Percentiles rank a stretch among this genome's conserved stretches.
These are phyloP conservation scores for Orientallactaga sibirica DNA, from an alignment of 2,797 vertebrate genomes.

Conservation along the genomic window DNA sequence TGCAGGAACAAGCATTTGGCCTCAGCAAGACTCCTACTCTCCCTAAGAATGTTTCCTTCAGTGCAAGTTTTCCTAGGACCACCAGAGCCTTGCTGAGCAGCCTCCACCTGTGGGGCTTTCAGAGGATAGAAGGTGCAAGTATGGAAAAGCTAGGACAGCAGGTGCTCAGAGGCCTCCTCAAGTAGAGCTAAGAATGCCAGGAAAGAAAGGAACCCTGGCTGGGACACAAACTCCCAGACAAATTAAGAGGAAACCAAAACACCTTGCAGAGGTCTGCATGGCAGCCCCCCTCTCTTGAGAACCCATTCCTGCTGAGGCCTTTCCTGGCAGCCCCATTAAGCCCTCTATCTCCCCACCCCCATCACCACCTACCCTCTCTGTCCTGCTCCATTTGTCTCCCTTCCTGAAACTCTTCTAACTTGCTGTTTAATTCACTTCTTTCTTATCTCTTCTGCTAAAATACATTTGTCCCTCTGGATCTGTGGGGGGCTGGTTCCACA, in stretches of 20 bases:
- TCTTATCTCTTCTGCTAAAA: not conserved
- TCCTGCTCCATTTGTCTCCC: not conserved
- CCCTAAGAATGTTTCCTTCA: not conserved
- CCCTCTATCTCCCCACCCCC: accelerated
- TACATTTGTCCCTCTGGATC: not conserved
- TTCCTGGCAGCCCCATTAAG: no score
- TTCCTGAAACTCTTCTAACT: not conserved
- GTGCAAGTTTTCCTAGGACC: not conserved
- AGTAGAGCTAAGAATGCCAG: not conserved
- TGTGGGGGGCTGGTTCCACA: not conserved
- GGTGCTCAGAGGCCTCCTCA: not conserved
- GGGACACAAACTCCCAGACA: not conserved
- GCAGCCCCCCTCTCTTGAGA: not conserved
- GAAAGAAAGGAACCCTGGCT: not conserved
- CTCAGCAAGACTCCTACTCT: no score
- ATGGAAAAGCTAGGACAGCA: not conserved
- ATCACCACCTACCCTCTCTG: not conserved
- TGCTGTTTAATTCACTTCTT: not conserved
- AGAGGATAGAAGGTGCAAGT: not conserved
- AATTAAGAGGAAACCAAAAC: not conserved
- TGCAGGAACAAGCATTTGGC: conserved; percentile 25
- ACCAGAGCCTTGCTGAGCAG: not conserved
- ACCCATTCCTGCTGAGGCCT: not conserved
- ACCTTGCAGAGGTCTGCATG: not conserved
- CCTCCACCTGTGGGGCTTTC: not conserved